These are phyloP conservation scores for Cotesia congregata DNA, from an alignment of 2,888 invertebrate species.

Conservation along the genomic window DNA sequence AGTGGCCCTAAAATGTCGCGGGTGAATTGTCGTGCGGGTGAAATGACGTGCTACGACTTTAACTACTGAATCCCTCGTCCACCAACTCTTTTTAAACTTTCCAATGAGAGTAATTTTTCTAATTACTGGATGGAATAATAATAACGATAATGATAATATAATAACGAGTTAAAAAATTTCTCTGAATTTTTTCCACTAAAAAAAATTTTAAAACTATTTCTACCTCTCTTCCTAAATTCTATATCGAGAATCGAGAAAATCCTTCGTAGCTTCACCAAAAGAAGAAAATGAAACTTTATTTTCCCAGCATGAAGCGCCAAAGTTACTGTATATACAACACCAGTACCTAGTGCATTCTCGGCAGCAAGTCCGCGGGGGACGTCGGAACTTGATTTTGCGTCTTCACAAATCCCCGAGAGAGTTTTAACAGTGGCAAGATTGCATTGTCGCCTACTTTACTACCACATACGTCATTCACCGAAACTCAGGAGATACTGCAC, in stretches of 20 bases:
- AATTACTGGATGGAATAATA: too few species aligned
- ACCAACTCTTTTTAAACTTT: too few species aligned
- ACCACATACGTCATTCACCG: not conserved
- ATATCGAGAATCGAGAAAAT: slow-evolving; percentile 2
- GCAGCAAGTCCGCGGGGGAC: not conserved
- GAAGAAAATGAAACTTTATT: slow-evolving; percentile 13
- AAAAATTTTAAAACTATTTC: too few species aligned
- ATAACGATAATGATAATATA: too few species aligned
- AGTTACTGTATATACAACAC: not conserved
- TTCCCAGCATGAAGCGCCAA: slow-evolving; percentile 24
- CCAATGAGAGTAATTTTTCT: too few species aligned
- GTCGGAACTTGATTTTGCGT: slow-evolving; percentile 24
- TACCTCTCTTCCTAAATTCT: not conserved
- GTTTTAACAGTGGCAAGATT: slow-evolving; percentile 20
- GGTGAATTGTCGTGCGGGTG: too few species aligned
- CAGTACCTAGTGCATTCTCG: too few species aligned
- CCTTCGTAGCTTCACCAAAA: not conserved
- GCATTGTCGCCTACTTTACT: slow-evolving; percentile 6
- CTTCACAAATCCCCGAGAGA: slow-evolving; percentile 14
- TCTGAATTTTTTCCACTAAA: too few species aligned
- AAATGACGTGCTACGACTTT: too few species aligned
- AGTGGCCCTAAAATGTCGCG: too few species aligned
- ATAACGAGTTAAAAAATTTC: too few species aligned
- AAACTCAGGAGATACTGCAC: slow-evolving; percentile 41
- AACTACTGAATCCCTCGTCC: too few species aligned